Evolutionary conservation across 2,888 invertebrate genomes (phyloP), one percentile per base, ranked within the genome.

Genomic region (Phyto melanocephala): DNA sequence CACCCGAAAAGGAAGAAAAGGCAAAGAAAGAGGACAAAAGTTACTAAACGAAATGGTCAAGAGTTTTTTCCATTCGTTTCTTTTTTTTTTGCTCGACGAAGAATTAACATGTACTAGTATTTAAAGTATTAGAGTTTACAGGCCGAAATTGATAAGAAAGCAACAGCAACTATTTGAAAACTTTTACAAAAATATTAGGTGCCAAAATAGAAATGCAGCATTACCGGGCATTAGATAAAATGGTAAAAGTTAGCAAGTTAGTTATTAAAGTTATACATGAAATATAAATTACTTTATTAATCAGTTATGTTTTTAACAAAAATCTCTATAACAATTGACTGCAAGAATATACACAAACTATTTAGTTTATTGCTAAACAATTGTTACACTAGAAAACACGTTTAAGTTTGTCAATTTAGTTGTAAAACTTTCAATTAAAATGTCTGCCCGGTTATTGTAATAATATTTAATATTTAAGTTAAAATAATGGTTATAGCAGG

Each of bases 41-140:
- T 62, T 40, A 58, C 47, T 47, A 54, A 77, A 54, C 11, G 45
- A 77, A 77, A 76, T 76, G 76, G 67, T 77, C 71, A 62, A 56
- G 71, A 76, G 37, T 68, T 65, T 70, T 75, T 70, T 80, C 50
- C 22, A 15, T 28, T 35, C 42, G 24, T 65, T 11, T 54, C n/a
- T 17, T 35, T 37, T 7, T 54, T 40, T 5, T 24, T 33, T 17
- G 4, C 20, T 2, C 10, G 33, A 54, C n/a, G 22, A 33, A 20
- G 20, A 20, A 47, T 40, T 77, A 71, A 63, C 67, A 56, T 72
- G 56, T 15, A 70, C 10, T 15, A 71, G 24, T 52, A 22, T 54
- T 20, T 20, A 35, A 37, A 20, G 20, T 2, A 37, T 4, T 24
- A 45, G 45, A 70, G 62, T 56, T 78, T 68, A 13, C 42, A 71